Base-by-base conservation (phyloP, 2,797 vertebrate species). In the Tokudaia tokunoshimensis region DNA sequence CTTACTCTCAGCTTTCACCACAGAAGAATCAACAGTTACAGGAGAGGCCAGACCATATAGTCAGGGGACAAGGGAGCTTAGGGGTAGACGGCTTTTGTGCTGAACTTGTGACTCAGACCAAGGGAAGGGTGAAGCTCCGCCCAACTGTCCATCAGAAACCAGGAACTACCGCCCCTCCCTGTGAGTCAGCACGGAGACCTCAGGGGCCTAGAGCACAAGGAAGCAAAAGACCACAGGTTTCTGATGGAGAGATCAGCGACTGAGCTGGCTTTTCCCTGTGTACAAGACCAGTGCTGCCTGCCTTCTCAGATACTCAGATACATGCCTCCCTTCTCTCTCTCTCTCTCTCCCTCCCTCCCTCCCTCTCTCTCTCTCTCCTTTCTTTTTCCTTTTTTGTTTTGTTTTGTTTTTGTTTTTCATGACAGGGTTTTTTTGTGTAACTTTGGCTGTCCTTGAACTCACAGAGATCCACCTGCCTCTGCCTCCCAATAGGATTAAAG, bases 101-200 rank as follows among this genome's bases (percentile, higher is more conserved):
- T 59, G 15, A 12, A 72, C 47, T 55, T 10, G 37, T 24, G 26
- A 34, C 34, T 50, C 11, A 24, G 72, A 65, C 84, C 0, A 0
- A 29, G 0, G 34, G 34, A 26, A 29, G 29, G 41, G 57, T 4
- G 3, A 61, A 70, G 84, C 83, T 37, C 95, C 92, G 80, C 80
- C 4, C 63, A 74, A 75, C 41, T 72, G 86, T 95, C 92, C 89
- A 12, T 57, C 80, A 2, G 5, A 37, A 74, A 75, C 15, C 37
- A 74, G 7, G 52, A 74, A 75, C n/a, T 29, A 10, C 95, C 82
- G 52, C 17, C 75, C 55, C 11, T 72, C 79, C 52, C 78, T 22
- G 31, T 96, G 94, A 96, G 88, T 96, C 96, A 84, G 91, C 95
- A 89, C 50, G 13, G 26, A n/a, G 37, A 47, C 26, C 19, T 8